Evolutionary conservation across 2,113 vertebrate genomes (phyloP).

Genomic region (Gorsachius goisagi): DNA sequence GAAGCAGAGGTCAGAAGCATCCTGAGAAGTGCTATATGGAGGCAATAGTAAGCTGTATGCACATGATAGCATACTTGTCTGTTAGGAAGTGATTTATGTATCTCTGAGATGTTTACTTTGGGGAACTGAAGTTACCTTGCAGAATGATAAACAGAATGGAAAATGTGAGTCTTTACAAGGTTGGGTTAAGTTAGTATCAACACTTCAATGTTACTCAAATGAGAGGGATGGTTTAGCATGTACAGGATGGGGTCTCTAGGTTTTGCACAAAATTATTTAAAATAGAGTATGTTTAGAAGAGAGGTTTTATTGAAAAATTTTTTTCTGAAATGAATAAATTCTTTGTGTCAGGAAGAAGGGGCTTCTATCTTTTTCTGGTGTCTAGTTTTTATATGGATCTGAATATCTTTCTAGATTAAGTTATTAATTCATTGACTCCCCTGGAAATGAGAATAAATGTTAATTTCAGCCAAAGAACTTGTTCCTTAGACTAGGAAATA

Average conservation of each 20-base stretch:
- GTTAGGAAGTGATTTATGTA: neutral
- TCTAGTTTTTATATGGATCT: neutral
- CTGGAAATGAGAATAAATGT: neutral
- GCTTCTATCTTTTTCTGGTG: neutral
- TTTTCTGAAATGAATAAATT: neutral
- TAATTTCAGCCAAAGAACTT: neutral
- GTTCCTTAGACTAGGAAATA: neutral
- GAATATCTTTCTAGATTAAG: neutral
- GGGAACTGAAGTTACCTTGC: neutral
- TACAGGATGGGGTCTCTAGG: neutral
- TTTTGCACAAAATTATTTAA: neutral
- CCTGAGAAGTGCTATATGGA: slow-evolving; percentile 9
- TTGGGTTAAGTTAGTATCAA: neutral
- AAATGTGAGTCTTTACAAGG: neutral
- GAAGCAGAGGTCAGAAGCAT: slow-evolving; percentile 29
- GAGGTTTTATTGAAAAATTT: neutral
- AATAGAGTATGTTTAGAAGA: neutral
- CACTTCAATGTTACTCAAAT: neutral
- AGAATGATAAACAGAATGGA: neutral
- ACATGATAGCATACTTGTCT: neutral
- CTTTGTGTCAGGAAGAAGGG: neutral
- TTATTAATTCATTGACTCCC: neutral
- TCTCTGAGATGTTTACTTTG: slow-evolving; percentile 27
- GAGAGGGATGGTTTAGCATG: neutral
- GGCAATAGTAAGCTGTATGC: neutral